These are phyloP conservation scores for Pyxicephalus adspersus DNA, from an alignment of 2,113 vertebrate genomes.

Conservation along the genomic window DNA sequence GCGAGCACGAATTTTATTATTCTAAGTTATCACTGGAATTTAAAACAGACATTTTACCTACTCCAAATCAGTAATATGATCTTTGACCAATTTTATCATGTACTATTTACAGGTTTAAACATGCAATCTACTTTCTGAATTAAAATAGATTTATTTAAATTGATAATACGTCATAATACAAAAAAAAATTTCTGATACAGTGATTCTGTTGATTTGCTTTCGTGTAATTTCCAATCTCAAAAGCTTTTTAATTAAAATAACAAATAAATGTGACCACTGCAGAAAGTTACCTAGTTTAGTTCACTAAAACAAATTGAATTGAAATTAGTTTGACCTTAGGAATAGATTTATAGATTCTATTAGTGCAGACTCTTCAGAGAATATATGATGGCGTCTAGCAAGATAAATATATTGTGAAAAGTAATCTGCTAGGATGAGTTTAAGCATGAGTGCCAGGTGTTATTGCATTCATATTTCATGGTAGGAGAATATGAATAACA, in stretches of 20 bases:
- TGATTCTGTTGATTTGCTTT: conserved; percentile 10
- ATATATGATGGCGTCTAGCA: conserved; percentile 25
- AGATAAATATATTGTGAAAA: neutral
- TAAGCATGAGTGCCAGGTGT: neutral
- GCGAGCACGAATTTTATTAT: neutral
- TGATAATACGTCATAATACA: neutral
- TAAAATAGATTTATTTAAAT: neutral
- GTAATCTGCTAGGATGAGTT: neutral
- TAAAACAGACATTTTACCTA: neutral
- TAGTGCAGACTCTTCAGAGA: conserved; percentile 23
- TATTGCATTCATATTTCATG: neutral
- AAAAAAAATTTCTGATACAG: neutral
- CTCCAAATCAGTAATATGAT: neutral
- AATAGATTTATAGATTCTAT: conserved; percentile 32
- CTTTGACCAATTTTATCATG: neutral
- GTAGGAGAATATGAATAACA: neutral
- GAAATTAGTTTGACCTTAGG: conserved; percentile 33
- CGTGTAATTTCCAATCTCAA: neutral
- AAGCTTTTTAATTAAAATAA: conserved; percentile 21
- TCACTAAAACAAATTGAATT: conserved; percentile 31
- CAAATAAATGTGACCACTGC: neutral
- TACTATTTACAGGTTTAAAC: neutral
- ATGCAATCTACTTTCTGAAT: neutral
- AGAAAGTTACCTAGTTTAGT: conserved; percentile 8
- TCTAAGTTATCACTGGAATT: neutral